Conservation (phyloP, 1,140 invertebrate genomes). For the Dreissena rostriformis region DNA sequence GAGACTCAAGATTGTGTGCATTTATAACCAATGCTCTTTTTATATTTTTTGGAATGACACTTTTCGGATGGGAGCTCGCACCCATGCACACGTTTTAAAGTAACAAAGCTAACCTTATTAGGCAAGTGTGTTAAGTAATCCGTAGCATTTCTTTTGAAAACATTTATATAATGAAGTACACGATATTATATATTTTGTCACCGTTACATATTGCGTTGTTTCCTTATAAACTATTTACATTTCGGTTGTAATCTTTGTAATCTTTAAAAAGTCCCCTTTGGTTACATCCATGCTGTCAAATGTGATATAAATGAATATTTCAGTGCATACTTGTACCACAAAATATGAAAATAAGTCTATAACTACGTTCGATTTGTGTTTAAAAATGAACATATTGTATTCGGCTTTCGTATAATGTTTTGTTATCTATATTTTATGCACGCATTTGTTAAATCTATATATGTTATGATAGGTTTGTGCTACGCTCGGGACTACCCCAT, state of each 20-base stretch:
- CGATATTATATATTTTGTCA: too few relatives aligned
- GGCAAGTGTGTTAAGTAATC: neutral
- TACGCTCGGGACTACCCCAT: conserved; percentile 94
- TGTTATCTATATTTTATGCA: neutral
- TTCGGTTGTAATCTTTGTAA: too few relatives aligned
- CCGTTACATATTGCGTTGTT: too few relatives aligned
- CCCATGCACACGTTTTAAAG: too few relatives aligned
- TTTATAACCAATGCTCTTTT: too few relatives aligned
- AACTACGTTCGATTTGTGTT: neutral
- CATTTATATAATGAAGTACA: neutral
- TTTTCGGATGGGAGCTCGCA: too few relatives aligned
- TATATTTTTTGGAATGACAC: too few relatives aligned
- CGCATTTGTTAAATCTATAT: neutral
- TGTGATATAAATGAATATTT: neutral
- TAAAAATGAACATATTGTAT: neutral
- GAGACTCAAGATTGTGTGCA: too few relatives aligned
- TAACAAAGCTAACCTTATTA: too few relatives aligned
- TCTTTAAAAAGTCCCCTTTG: neutral
- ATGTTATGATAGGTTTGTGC: conserved; percentile 87
- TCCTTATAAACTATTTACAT: too few relatives aligned
- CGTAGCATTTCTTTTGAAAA: neutral
- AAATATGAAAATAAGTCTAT: neutral
- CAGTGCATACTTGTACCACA: neutral
- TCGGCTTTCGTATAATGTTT: neutral
- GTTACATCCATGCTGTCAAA: neutral